Conservation (phyloP, 2,113 vertebrate genomes). For the Crocuta crocuta region DNA sequence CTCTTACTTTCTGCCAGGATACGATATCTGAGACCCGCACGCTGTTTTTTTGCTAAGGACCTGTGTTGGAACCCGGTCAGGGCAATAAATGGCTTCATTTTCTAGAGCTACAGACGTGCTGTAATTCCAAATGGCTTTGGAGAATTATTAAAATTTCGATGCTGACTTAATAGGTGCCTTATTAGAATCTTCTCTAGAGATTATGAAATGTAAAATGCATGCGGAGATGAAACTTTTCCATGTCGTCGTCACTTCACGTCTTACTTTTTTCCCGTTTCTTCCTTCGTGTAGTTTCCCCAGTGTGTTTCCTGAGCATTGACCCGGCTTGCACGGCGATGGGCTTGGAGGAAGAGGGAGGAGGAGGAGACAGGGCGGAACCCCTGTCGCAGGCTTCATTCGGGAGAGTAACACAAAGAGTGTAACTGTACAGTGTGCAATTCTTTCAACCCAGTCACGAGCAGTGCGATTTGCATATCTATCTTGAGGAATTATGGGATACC, state of each 20-base stretch:
- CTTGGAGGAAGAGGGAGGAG: neutral
- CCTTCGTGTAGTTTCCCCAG: neutral
- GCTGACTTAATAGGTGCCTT: neutral
- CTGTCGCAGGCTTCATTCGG: neutral
- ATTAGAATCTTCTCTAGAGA: constrained; percentile 4
- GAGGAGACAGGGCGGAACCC: neutral
- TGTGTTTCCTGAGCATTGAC: neutral
- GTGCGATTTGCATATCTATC: constrained; percentile 71
- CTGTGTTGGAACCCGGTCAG: neutral
- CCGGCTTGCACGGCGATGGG: neutral
- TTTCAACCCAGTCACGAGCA: constrained; percentile 32
- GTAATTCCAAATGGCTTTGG: neutral
- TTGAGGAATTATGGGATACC: constrained; percentile 79
- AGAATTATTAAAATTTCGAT: constrained; percentile 17
- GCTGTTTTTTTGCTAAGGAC: neutral
- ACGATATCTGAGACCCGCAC: neutral
- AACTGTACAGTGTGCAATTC: neutral
- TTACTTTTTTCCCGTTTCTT: neutral
- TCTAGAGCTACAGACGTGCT: neutral
- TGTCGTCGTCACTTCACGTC: neutral
- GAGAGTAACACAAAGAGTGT: neutral
- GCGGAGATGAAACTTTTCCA: neutral
- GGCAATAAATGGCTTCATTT: neutral
- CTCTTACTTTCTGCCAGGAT: constrained; percentile 21
- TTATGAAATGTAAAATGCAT: neutral